A percentile compares a stretch with the other conserved stretches of the same genome.
phyloP scores from a whole-genome alignment of 2,797 vertebrate species.

The Podargus strigoides region DNA sequence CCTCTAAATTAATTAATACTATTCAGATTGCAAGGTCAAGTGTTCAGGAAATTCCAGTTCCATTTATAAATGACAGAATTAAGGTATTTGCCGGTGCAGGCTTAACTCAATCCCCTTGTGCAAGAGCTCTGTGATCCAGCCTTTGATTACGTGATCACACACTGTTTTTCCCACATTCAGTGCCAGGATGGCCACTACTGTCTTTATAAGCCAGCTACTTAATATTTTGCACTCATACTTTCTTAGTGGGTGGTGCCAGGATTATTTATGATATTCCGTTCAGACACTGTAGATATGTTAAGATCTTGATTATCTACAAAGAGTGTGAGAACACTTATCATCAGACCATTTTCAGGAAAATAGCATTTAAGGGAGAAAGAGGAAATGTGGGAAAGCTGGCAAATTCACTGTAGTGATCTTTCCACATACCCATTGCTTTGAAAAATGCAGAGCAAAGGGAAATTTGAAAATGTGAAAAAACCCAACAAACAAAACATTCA shows the following conservation, averaged over 20 bases:
- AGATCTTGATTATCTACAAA: background rate
- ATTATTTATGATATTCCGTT: background rate
- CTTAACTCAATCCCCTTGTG: conserved; percentile 3
- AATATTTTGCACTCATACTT: background rate
- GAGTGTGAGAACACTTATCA: background rate
- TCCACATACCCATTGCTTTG: background rate
- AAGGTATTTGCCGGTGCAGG: background rate
- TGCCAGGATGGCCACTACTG: background rate
- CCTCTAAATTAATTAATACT: background rate
- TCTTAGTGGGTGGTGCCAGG: background rate
- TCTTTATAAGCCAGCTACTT: background rate
- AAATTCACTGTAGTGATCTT: background rate
- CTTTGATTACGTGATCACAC: background rate
- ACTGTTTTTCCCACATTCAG: background rate
- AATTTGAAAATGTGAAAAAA: background rate
- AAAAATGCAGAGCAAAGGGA: background rate
- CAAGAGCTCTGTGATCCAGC: background rate
- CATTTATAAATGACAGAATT: conserved; percentile 12
- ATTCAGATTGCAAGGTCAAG: conserved; percentile 8
- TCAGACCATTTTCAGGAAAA: background rate
- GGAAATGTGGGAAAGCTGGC: background rate
- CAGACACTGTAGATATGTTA: background rate
- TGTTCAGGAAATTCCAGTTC: background rate
- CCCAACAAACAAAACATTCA: background rate
- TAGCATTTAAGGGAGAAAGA: background rate